These are phyloP conservation scores for Mamestra configurata DNA, from an alignment of 1,140 invertebrate species.

Conservation along the genomic window DNA sequence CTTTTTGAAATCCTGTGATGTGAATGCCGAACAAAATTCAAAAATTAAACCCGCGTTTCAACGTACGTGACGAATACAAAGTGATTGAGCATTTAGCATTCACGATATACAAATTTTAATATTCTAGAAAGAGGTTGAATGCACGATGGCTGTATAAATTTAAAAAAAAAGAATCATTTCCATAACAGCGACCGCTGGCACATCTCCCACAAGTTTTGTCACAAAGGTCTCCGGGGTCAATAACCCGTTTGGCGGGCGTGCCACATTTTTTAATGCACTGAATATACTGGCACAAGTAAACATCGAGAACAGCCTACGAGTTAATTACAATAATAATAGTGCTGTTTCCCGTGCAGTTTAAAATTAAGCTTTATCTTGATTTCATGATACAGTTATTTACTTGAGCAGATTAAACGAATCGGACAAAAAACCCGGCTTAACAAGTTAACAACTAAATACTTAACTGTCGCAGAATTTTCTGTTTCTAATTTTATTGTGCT, in stretches of 20 bases:
- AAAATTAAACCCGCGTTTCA: slow-evolving; percentile 41
- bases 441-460: not conserved
- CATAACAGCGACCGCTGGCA: slow-evolving; percentile 62
- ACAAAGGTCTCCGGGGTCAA: slow-evolving; percentile 80
- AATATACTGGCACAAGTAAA: slow-evolving; percentile 55
- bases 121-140: slow-evolving; percentile 61
- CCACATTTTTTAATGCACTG: slow-evolving; percentile 75
- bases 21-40: slow-evolving; percentile 9
- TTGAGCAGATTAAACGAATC: not conserved
- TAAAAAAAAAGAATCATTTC: slow-evolving; percentile 60
- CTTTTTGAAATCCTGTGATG: not conserved
- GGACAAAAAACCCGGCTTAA: not conserved
- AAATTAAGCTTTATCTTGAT: slow-evolving; percentile 9
- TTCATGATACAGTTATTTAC: slow-evolving; percentile 4
- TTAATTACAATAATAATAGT: slow-evolving; percentile 22
- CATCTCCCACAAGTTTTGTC: slow-evolving; percentile 80
- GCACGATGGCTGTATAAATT: slow-evolving; percentile 58
- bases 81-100: slow-evolving; percentile 38
- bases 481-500: not conserved
- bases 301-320: slow-evolving; percentile 46
- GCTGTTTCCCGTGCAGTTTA: slow-evolving; percentile 26
- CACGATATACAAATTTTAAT: slow-evolving; percentile 45
- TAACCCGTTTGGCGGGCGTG: slow-evolving; percentile 77
- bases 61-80: slow-evolving; percentile 44
- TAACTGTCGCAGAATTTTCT: not conserved